Conservation (phyloP, 1,140 invertebrate genomes). For the Cyphomyrmex costatus region DNA sequence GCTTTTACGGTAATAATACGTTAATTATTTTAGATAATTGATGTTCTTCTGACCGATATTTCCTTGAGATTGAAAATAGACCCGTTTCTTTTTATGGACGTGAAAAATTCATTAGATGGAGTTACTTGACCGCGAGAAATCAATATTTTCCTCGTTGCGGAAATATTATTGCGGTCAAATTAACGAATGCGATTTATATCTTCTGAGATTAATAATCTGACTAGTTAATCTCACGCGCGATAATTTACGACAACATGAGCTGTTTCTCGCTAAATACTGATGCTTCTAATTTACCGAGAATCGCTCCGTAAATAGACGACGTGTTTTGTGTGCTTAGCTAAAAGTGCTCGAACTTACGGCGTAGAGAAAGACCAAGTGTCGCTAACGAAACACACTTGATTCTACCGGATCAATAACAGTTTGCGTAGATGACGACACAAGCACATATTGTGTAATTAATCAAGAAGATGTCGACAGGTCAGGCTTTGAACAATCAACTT, state of each 20-base stretch:
- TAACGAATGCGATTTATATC: constrained; percentile 31
- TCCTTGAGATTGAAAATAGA: constrained; percentile 29
- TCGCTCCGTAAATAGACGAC: constrained; percentile 49
- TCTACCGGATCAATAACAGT: constrained; percentile 21
- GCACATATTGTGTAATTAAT: constrained; percentile 27
- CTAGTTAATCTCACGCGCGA: constrained; percentile 33
- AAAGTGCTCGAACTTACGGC: constrained; percentile 38
- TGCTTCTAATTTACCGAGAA: constrained; percentile 45
- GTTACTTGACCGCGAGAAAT: constrained; percentile 27
- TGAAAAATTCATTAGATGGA: constrained; percentile 40
- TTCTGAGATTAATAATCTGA: constrained; percentile 36
- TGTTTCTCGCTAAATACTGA: constrained; percentile 48
- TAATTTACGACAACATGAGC: constrained; percentile 48
- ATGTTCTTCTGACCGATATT: constrained; percentile 19
- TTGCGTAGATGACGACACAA: background rate
- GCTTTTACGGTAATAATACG: constrained; percentile 11
- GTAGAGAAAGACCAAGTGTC: constrained; percentile 15
- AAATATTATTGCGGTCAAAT: constrained; percentile 46
- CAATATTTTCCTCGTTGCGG: constrained; percentile 17
- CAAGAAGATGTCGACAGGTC: background rate
- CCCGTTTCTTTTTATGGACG: background rate
- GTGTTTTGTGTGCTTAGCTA: constrained; percentile 39
- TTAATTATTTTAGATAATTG: constrained; percentile 14
- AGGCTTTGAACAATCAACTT: background rate
- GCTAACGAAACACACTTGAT: constrained; percentile 38